phyloP scores from a whole-genome alignment of 2,113 vertebrate genomes.

The Serilophus lunatus region DNA sequence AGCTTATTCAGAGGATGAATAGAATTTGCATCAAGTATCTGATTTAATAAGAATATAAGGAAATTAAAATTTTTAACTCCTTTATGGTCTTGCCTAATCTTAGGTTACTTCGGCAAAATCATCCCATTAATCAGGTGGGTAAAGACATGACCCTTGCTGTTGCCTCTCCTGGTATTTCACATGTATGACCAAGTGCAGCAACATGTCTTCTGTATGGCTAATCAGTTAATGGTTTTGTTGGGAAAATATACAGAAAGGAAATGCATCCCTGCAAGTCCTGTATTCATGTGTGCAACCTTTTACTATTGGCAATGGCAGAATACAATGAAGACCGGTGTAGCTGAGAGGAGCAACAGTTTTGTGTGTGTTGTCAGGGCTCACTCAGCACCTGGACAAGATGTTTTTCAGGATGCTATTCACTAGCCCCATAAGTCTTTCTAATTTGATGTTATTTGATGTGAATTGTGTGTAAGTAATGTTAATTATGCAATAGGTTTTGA shows the following conservation, averaged over 20 bases:
- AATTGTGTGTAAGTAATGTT: slow-evolving; percentile 60
- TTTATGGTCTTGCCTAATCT: not conserved
- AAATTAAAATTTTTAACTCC: not conserved
- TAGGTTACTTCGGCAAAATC: not conserved
- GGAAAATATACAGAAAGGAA: not conserved
- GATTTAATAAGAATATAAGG: not conserved
- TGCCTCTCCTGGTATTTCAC: not conserved
- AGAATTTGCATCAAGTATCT: not conserved
- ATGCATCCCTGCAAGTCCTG: not conserved
- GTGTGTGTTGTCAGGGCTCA: not conserved
- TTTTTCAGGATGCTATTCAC: not conserved
- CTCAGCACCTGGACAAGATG: not conserved
- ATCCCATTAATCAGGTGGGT: too few species aligned
- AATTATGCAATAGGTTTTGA: slow-evolving; percentile 64
- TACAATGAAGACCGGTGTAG: not conserved
- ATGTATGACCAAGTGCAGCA: not conserved
- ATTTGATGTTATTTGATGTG: slow-evolving; percentile 53
- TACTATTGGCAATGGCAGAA: not conserved
- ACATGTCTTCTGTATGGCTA: not conserved
- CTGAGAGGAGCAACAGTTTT: not conserved
- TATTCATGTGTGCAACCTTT: not conserved
- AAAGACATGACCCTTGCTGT: not conserved
- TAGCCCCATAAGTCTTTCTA: slow-evolving; percentile 35
- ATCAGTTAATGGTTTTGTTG: not conserved
- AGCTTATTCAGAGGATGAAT: not conserved